These are phyloP conservation scores for Protomyctophum bolini DNA, from an alignment of 2,113 vertebrate species.

Conservation along the genomic window DNA sequence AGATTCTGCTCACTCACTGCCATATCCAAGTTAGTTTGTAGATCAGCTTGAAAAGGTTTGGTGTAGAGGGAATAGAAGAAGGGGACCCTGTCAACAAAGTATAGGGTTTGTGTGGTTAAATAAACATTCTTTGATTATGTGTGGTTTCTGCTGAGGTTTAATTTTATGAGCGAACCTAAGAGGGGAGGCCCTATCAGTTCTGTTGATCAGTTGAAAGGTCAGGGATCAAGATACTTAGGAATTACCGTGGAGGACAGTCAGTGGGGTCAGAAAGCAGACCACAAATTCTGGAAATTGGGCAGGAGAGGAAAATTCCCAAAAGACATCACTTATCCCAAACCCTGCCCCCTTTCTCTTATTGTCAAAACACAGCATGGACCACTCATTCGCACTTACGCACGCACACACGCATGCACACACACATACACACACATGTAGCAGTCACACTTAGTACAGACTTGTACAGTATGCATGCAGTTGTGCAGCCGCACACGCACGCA, in stretches of 20 bases:
- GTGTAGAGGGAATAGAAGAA: too few relatives aligned
- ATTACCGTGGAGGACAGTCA: conserved; percentile 12
- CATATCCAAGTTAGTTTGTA: too few relatives aligned
- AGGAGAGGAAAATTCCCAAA: conserved; percentile 15
- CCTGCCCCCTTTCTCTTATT: conserved; percentile 20
- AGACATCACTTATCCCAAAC: neutral
- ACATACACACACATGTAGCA: neutral
- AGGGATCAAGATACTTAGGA: conserved; percentile 28
- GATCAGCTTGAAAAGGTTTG: too few relatives aligned
- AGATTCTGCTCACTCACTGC: too few relatives aligned
- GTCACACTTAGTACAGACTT: neutral
- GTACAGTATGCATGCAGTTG: too few relatives aligned
- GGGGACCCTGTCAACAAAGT: too few relatives aligned
- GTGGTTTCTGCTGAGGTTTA: too few relatives aligned
- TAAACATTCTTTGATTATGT: too few relatives aligned
- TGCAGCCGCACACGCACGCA: too few relatives aligned
- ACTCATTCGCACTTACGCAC: neutral
- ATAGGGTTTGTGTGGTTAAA: too few relatives aligned
- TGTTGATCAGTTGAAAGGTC: conserved; percentile 9
- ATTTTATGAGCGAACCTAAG: too few relatives aligned
- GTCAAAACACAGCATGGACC: conserved; percentile 27
- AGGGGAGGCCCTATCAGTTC: neutral
- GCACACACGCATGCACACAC: neutral
- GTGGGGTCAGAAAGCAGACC: conserved; percentile 6
- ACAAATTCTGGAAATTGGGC: conserved; percentile 19